These are phyloP conservation scores for Chaetogeoica ovagalla DNA, from an alignment of 2,888 invertebrate genomes.

Conservation along the genomic window DNA sequence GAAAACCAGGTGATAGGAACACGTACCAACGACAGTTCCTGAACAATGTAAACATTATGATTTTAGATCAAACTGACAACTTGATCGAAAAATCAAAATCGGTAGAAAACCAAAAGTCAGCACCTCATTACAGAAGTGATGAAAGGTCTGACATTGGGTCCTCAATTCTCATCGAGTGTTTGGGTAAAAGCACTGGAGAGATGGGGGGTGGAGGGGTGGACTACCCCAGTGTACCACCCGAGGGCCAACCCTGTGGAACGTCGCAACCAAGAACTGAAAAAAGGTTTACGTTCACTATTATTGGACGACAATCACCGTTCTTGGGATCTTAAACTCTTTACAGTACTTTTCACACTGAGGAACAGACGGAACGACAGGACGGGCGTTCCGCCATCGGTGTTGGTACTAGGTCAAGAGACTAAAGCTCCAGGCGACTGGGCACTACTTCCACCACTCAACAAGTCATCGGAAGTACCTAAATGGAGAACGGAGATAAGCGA, in stretches of 20 bases:
- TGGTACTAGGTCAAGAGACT: background rate
- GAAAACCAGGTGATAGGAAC: too few species aligned
- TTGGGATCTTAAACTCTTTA: background rate
- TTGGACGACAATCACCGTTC: background rate
- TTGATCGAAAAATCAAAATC: too few species aligned
- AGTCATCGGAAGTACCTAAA: too few species aligned
- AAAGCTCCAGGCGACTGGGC: background rate
- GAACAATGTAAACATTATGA: too few species aligned
- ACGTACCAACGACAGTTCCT: too few species aligned
- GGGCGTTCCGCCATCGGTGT: background rate
- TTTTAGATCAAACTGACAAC: too few species aligned
- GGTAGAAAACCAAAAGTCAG: too few species aligned
- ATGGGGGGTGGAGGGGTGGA: too few species aligned
- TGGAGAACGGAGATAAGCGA: background rate
- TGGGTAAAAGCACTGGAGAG: too few species aligned
- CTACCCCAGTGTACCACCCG: background rate
- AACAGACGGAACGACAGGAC: background rate
- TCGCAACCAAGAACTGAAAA: background rate
- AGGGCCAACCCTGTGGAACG: background rate
- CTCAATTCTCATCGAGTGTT: too few species aligned
- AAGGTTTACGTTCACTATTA: slow-evolving; percentile 18
- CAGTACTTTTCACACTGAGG: background rate
- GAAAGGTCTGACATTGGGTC: too few species aligned
- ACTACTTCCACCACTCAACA: background rate
- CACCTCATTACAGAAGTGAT: too few species aligned